phyloP scores from a whole-genome alignment of 2,888 invertebrate genomes.

The Poecilobothrus nobilitatus region DNA sequence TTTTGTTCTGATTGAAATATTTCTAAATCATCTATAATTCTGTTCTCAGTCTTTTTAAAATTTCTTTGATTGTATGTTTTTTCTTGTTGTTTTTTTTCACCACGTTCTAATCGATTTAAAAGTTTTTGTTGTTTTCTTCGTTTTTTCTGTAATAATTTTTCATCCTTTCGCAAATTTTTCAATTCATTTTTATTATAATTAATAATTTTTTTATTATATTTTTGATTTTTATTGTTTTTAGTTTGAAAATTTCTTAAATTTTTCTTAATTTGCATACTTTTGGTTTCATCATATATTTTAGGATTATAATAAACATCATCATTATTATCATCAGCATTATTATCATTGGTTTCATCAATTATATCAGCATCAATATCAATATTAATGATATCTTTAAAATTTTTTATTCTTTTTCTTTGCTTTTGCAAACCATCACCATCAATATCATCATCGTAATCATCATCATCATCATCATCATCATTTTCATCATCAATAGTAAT shows the following conservation, averaged over 20 bases:
- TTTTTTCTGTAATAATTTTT: background rate
- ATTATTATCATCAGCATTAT: background rate
- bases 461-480: background rate
- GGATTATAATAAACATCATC: background rate
- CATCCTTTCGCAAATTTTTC: background rate
- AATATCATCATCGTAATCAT: background rate
- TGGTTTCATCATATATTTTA: background rate
- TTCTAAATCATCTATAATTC: background rate
- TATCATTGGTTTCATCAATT: background rate
- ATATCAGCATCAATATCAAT: slow-evolving; percentile 4
- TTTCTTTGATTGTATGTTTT: background rate
- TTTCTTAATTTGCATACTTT: background rate
- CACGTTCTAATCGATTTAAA: background rate
- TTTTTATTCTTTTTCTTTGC: background rate
- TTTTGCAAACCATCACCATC: background rate
- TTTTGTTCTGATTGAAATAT: background rate
- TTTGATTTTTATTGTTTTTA: background rate
- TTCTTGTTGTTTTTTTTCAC: background rate
- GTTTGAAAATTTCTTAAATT: background rate
- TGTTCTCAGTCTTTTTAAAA: background rate
- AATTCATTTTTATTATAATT: background rate
- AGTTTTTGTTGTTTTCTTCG: background rate
- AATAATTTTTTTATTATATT: background rate
- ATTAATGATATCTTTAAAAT: background rate
- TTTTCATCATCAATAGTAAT: background rate